Base-by-base conservation (phyloP, 2,797 vertebrate genomes). In the Lophius americanus region DNA sequence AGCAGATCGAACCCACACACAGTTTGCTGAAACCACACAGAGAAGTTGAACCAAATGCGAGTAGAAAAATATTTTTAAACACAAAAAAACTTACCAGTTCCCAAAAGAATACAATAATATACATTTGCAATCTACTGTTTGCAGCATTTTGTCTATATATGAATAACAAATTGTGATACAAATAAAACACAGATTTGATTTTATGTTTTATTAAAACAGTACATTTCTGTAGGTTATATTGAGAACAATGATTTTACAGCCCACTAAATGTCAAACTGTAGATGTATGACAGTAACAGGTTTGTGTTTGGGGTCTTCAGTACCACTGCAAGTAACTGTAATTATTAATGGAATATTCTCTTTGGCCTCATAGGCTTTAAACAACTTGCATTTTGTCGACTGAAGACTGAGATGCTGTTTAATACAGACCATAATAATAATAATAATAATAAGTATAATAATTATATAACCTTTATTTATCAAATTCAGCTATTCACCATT, bases 1-100 rank as follows among this genome's bases (percentile, higher is more conserved):
- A 99, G 94, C 52, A 99, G 94, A 87, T 99, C 97, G 23, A 99
- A 99, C 47, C 97, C 97, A 4, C 97, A 99, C 11, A 99, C 97
- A 0, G 97, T 99, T 97, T 99, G 97, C 97, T 99, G 48, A 37
- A 65, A 58, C 6, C 51, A 67, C 44, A 77, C 11, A n/a, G 5
- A 49, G 35, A 60, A 8, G 11, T 6, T 23, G 4, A 42, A 5
- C 2, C 4, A 4, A 10, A 37, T 39, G 50, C 50, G 38, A 9
- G 36, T 0, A 23, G 10, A 1, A 46, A 60, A 51, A 9, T 5
- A 11, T 10, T 32, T 44, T 42, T n/a, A 11, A 33, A 35, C 3
- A 5, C 14, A 51, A 33, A 51, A 56, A 8, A 33, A 41, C 12
- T 2, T 4, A 7, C 37, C 37, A 4, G 12, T 9, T 23, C 41